phyloP scores from a whole-genome alignment of 2,113 vertebrate genomes.

The Tonatia bakeri region DNA sequence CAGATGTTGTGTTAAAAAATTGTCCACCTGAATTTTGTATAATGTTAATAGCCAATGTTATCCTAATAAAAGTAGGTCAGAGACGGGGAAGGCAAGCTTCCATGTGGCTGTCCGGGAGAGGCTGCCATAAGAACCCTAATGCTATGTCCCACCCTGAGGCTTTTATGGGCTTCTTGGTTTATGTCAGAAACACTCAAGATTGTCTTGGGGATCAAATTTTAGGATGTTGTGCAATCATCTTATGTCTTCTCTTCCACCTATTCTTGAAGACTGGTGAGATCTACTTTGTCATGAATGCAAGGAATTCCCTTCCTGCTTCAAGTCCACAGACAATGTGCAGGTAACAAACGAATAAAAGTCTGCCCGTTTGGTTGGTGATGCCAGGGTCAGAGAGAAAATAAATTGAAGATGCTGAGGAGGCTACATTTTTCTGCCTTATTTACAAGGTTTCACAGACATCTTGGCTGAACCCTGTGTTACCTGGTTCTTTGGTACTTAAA shows the following conservation, averaged over 20 bases:
- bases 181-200: neutral
- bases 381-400: neutral
- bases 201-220: neutral
- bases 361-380: neutral
- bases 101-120: neutral
- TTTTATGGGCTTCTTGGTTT: neutral
- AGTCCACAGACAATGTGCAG: too few species aligned
- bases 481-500: neutral
- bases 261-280: neutral
- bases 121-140: neutral
- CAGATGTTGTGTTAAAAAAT: neutral
- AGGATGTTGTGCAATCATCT: neutral
- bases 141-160: neutral
- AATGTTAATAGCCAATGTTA: neutral
- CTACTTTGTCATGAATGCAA: neutral
- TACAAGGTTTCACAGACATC: neutral
- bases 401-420: neutral
- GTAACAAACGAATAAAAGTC: neutral
- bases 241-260: neutral
- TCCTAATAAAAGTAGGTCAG: neutral
- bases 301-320: neutral
- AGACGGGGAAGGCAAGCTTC: neutral
- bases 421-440: neutral
- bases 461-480: neutral
- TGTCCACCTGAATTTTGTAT: neutral